A percentile compares a stretch with the other conserved stretches of the same genome.
phyloP scores from a whole-genome alignment of 2,888 invertebrate species.

The Camponotus fellah region DNA sequence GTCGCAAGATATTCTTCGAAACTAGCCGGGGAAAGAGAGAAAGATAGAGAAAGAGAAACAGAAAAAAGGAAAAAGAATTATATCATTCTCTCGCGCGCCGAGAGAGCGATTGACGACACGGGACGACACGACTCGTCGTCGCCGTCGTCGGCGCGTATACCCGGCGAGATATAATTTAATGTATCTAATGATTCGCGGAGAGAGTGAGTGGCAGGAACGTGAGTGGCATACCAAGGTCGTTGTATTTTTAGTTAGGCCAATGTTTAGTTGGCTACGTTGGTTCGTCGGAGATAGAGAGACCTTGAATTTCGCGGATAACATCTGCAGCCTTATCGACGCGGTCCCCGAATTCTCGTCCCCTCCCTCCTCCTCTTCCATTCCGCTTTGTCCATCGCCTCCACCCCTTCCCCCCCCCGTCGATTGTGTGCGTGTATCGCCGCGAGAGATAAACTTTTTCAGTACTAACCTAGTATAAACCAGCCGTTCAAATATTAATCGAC shows the following conservation, averaged over 20 bases:
- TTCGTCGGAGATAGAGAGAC: constrained; percentile 83
- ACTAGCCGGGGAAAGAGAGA: constrained; percentile 10
- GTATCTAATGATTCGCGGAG: constrained; percentile 80
- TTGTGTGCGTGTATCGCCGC: background rate
- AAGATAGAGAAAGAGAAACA: background rate
- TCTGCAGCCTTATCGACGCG: constrained; percentile 85
- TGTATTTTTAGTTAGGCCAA: constrained; percentile 85
- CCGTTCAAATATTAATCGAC: constrained; percentile 85
- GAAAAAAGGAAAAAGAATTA: constrained; percentile 14
- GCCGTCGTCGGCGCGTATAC: constrained; percentile 30
- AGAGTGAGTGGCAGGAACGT: constrained; percentile 79
- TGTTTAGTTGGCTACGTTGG: constrained; percentile 85
- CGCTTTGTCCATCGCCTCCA: background rate
- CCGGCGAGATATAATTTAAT: constrained; percentile 76
- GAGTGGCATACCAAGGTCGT: constrained; percentile 84
- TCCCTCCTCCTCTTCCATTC: background rate
- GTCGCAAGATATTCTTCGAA: constrained; percentile 22
- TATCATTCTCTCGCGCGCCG: constrained; percentile 11
- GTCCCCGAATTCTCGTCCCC: constrained; percentile 59
- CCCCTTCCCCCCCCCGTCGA: background rate
- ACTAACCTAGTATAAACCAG: constrained; percentile 86
- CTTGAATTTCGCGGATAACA: constrained; percentile 86
- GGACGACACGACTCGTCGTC: constrained; percentile 19
- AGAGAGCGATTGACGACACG: constrained; percentile 26
- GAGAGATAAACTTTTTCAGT: constrained; percentile 81